Evolutionary conservation across 2,113 vertebrate genomes (phyloP).

Genomic region (Prunella himalayana): DNA sequence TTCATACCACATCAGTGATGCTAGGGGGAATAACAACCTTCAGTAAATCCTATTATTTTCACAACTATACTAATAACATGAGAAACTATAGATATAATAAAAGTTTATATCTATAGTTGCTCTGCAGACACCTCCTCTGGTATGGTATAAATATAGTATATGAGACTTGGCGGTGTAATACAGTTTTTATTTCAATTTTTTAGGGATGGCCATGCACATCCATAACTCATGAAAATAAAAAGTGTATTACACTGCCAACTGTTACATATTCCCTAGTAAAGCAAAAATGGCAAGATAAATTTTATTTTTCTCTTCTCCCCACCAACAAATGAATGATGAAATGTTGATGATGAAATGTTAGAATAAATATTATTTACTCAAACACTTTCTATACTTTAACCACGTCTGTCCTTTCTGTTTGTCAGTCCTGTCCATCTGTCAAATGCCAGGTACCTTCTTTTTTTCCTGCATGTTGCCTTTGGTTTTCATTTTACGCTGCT

Average conservation of each 20-base stretch:
- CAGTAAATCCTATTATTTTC: constrained; percentile 73
- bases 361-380: constrained; percentile 12
- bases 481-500: constrained; percentile 13
- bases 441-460: not conserved
- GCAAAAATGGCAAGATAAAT: constrained; percentile 73
- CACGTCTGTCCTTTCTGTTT: not conserved
- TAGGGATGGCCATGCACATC: constrained; percentile 70
- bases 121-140: constrained; percentile 72
- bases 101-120: constrained; percentile 73
- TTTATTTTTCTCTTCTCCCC: constrained; percentile 52
- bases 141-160: constrained; percentile 75
- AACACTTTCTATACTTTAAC: not conserved
- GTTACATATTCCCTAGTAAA: constrained; percentile 72
- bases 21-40: constrained; percentile 64
- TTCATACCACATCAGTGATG: constrained; percentile 54
- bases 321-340: too few relatives aligned
- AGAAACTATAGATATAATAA: constrained; percentile 74
- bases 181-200: constrained; percentile 74
- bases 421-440: not conserved
- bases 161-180: constrained; percentile 70
- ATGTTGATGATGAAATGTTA: constrained; percentile 26
- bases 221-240: constrained; percentile 75
- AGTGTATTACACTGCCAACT: constrained; percentile 73
- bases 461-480: not conserved
- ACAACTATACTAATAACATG: constrained; percentile 72